Conservation (phyloP, 2,888 invertebrate species). For the Drosophila diplacantha region DNA sequence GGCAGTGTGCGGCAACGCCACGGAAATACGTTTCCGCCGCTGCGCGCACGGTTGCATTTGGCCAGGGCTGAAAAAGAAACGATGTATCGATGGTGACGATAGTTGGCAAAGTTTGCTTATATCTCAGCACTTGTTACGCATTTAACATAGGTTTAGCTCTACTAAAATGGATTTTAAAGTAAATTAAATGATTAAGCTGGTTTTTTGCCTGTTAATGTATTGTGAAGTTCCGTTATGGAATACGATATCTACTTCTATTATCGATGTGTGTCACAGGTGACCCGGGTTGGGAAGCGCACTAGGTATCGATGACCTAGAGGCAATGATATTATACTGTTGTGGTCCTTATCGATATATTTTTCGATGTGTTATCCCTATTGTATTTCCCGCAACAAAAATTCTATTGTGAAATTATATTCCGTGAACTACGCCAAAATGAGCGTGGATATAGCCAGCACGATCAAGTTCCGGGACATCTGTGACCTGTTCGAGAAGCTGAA, state of each 20-base stretch:
- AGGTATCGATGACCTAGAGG: background rate
- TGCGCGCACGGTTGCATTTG: conserved; percentile 46
- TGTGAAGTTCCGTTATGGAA: background rate
- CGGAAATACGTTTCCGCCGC: conserved; percentile 49
- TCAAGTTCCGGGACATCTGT: conserved; percentile 74
- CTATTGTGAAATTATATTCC: conserved; percentile 40
- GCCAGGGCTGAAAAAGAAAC: conserved; percentile 37
- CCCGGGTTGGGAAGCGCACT: background rate
- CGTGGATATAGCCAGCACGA: conserved; percentile 69
- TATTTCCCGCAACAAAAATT: background rate
- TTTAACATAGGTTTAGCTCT: background rate
- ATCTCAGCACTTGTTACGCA: background rate
- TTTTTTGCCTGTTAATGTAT: background rate
- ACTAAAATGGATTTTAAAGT: rapidly evolving
- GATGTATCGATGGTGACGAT: background rate
- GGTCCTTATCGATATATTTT: background rate
- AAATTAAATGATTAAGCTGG: background rate
- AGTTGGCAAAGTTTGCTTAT: no score
- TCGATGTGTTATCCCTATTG: conserved; percentile 2
- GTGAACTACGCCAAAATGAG: conserved; percentile 6
- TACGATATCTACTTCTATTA: background rate
- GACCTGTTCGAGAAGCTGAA: conserved; percentile 71
- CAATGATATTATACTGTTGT: background rate
- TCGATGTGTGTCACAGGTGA: background rate
- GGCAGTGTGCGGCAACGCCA: conserved; percentile 63